These are phyloP conservation scores for Poecilobothrus nobilitatus DNA, from an alignment of 2,888 invertebrate genomes.

Conservation along the genomic window DNA sequence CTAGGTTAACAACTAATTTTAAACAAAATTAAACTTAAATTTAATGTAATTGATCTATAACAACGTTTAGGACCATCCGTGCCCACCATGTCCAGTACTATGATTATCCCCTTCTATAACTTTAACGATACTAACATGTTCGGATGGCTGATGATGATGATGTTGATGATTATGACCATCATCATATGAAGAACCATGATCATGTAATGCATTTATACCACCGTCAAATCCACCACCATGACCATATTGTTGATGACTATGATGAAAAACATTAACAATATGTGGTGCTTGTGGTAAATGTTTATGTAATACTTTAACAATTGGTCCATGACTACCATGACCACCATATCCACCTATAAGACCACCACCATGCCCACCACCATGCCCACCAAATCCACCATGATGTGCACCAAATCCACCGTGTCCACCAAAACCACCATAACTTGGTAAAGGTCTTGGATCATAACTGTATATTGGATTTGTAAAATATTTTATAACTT, in stretches of 20 bases:
- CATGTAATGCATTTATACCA: background rate
- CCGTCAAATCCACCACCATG: background rate
- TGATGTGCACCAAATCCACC: slow-evolving; percentile 22
- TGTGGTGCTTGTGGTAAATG: background rate
- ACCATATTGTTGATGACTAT: background rate
- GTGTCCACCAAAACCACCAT: slow-evolving; percentile 26
- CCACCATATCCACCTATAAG: slow-evolving; percentile 12
- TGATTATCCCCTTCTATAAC: background rate
- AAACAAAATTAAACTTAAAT: background rate
- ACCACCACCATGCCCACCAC: slow-evolving; percentile 26
- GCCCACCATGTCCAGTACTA: background rate
- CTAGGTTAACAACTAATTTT: background rate
- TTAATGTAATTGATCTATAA: no score
- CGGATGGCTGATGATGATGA: background rate
- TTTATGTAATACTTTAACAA: background rate
- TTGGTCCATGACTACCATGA: background rate
- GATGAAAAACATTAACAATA: background rate
- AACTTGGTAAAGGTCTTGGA: slow-evolving; percentile 16
- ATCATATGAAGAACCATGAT: background rate
- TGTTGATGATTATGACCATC: background rate
- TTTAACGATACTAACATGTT: background rate
- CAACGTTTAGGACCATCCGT: background rate
- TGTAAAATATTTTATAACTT: background rate
- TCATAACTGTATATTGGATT: slow-evolving; percentile 4
- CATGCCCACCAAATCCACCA: slow-evolving; percentile 26